Evolutionary conservation across 2,888 invertebrate genomes (phyloP), one percentile per base, ranked within the genome.

Genomic region (Reticulitermes lucifugus): DNA sequence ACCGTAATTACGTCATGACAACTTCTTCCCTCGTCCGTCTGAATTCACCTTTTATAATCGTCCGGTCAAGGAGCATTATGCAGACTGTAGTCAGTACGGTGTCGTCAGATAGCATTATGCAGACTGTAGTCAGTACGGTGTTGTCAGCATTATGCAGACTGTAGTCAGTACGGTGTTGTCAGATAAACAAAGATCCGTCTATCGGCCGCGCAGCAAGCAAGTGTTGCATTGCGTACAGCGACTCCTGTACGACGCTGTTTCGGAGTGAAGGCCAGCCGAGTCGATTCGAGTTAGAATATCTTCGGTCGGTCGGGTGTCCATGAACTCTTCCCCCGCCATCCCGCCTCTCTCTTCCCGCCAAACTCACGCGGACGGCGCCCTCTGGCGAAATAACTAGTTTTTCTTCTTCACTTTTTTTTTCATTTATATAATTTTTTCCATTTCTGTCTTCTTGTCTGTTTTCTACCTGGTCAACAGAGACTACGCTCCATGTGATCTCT

Each of bases 251-350:
- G 35, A 35, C 77, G 77, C 41, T 41, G 77, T 73, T 46, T 77
- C 43, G 46, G n/a, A 77, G 77, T 77, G 77, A 77, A 77, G 77
- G 77, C 77, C 77, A 77, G n/a, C 77, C 77, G 46, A 77, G 77
- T 77, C 46, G 46, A 51, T 77, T 35, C n/a, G 35, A 77, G 9
- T 41, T 41, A 55, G 18, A 55, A 55, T 55, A 12, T 65, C 71
- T 41, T 55, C 71, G n/a, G 79, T 60, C 79, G 55, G 65, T 71
- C 71, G 29, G 18, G 73, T 79, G 79, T 79, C 60, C 51, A 70
- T 79, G 79, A 84, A 84, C 70, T 79, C 60, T 77, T 25, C 35
- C 79, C 60, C 79, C 41, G 6, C 14, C 46, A 21, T 6, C 77
- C 41, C 46, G 5, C 22, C 43, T 0, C 46, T 46, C 77, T 77